Percentiles rank a stretch among this genome's conserved stretches.
Evolutionary conservation across 1,140 invertebrate genomes (phyloP).

Genomic region (Saccostrea echinata): DNA sequence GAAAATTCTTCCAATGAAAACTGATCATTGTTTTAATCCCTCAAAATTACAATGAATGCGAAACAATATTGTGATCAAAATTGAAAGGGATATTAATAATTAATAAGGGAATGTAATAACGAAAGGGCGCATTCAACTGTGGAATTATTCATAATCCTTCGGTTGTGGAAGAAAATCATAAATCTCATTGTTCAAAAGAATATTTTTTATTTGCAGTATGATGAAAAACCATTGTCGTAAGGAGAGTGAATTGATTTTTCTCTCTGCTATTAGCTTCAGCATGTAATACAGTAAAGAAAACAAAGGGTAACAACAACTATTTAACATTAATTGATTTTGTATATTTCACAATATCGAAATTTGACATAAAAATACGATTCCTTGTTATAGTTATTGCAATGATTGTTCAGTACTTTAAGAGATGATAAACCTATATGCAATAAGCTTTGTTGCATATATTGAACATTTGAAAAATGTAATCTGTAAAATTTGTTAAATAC

Average conservation of each 20-base stretch:
- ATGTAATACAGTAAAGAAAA: not conserved
- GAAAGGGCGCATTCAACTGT: not conserved
- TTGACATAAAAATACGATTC: not conserved
- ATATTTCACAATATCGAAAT: not conserved
- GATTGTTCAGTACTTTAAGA: too few relatives aligned
- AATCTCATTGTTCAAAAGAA: conserved; percentile 15
- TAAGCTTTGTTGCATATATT: too few relatives aligned
- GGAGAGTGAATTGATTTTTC: not conserved
- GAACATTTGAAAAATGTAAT: too few relatives aligned
- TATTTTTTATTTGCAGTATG: conserved; percentile 2
- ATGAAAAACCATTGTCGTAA: not conserved
- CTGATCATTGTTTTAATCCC: not conserved
- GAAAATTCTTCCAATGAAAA: not conserved
- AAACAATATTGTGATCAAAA: not conserved
- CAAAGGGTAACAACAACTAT: not conserved
- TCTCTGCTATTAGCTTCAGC: not conserved
- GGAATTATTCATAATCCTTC: conserved; percentile 15
- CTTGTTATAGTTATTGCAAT: too few relatives aligned
- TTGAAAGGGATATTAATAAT: conserved; percentile 19
- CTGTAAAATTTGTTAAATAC: too few relatives aligned
- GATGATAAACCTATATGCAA: too few relatives aligned
- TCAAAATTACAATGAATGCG: not conserved
- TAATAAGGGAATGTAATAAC: conserved; percentile 11
- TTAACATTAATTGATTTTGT: not conserved
- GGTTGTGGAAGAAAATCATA: not conserved